Evolutionary conservation across 1,140 invertebrate genomes (phyloP), one percentile per base, ranked within the genome.

Genomic region (Ooceraea biroi): DNA sequence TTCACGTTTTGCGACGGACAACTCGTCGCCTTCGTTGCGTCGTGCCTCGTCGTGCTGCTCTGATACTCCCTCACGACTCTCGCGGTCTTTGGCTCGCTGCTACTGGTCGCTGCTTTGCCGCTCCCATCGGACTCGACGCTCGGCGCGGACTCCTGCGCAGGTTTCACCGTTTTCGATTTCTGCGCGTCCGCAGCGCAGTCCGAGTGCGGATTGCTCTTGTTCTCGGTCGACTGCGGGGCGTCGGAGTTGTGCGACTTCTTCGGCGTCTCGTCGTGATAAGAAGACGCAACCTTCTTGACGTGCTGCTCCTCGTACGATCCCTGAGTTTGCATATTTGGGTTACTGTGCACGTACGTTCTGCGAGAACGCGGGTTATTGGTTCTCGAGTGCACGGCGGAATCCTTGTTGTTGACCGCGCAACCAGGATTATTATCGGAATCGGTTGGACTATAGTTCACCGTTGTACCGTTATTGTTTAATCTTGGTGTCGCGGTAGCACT

Each of bases 301-400:
- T 85, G 69, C 48, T 68, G 74, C n/a, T 86, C 76, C 50, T 90
- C 73, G 14, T 86, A 25, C 41, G 74, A 30, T 71, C 48, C 63
- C 44, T 65, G 63, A 82, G 63, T 58, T 74, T 88, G 87, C 52
- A 86, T 11, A 84, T 66, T 88, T 85, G 84, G 89, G 82, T 66
- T 84, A 57, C 14, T 86, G 65, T 91, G 91, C 69, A 85, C 57
- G 55, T 88, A 91, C 58, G 65, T 90, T n/a, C 89, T 87, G 17
- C 90, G 87, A 22, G 82, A 46, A 44, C 88, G 90, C 61, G 88
- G 58, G 87, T 90, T 90, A 68, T 88, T 92, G 52, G 77, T 60
- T 71, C 83, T 87, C 0, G 61, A 14, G 68, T 87, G 88, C 14
- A 52, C 44, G 72, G 85, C 73, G 8, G 63, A 30, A 85, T 92